Conservation (phyloP, 2,113 vertebrate genomes). For the Bubo blakistoni region DNA sequence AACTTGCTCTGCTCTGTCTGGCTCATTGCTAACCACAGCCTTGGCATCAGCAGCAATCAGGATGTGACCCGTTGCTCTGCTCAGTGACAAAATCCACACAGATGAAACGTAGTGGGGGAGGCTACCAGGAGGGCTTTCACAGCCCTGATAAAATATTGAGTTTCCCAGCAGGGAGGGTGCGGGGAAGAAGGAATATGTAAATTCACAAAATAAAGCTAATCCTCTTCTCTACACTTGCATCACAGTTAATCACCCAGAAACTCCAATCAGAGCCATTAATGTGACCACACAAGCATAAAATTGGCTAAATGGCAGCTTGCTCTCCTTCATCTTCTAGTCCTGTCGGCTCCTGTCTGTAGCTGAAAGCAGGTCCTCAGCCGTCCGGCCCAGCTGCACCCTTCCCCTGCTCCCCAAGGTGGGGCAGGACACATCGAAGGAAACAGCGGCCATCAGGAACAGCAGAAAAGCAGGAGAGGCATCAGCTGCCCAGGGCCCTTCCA, state of each 20-base stretch:
- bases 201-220: slow-evolving; percentile 29
- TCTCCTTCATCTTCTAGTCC: background rate
- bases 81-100: background rate
- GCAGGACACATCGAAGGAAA: background rate
- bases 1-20: background rate
- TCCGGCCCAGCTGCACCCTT: background rate
- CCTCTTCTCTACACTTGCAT: slow-evolving; percentile 12
- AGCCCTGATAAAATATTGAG: background rate
- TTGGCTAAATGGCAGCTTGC: slow-evolving; percentile 44
- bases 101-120: background rate
- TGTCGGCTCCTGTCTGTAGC: background rate
- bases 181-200: background rate
- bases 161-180: background rate
- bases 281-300: slow-evolving; percentile 64
- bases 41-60: background rate
- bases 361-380: background rate
- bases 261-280: slow-evolving; percentile 60
- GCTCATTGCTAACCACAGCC: background rate
- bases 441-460: background rate
- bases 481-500: background rate
- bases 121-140: background rate
- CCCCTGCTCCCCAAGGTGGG: background rate
- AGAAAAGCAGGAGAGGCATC: background rate
- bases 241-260: slow-evolving; percentile 54
- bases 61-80: background rate